Base-by-base conservation (phyloP, 2,797 vertebrate genomes). In the Babyrousa celebensis region DNA sequence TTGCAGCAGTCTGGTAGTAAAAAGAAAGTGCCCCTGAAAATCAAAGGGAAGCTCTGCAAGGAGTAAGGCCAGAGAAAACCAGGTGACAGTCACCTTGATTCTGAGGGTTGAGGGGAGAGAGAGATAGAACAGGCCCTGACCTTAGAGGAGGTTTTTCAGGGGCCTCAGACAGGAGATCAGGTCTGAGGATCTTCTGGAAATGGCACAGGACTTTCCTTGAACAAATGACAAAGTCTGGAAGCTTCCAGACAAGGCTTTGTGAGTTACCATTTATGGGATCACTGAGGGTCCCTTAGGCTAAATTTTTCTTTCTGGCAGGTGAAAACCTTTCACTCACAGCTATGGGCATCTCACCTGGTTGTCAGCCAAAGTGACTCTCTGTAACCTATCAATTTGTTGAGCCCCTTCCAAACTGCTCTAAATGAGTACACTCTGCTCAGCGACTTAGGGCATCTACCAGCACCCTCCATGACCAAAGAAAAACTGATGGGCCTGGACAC, bases 21-120 rank as follows among this genome's bases (percentile, higher is more conserved):
- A 60, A 84, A 86, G 52, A 54, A 92, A 54, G 65, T 65, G 3
- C 67, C 85, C 62, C 88, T 90, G 72, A 85, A 52, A 80, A 94
- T 70, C 65, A 84, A 96, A 74, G 52, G 25, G 36, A 90, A 79
- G 67, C 43, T 63, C 43, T 80, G 84, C 25, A 60, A 74, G 62
- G 67, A 62, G 15, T 23, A 71, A 71, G n/a, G 54, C 32, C 32
- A 40, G 75, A 82, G 27, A 17, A 60, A 58, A 65, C 3, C 48
- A 80, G 23, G 65, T 11, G 43, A 70, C 1, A 4, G 80, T 12
- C 32, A 83, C 71, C 71, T 63, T 25, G 27, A n/a, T 52, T 85
- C 71, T 87, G 82, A 87, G 20, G 23, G 43, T 62, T 6, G 15
- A 1, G 20, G 9, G 6, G 6, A 71, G 5, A 56, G 7, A 48